phyloP scores from a whole-genome alignment of 2,113 vertebrate genomes.

The Anseranas semipalmata region DNA sequence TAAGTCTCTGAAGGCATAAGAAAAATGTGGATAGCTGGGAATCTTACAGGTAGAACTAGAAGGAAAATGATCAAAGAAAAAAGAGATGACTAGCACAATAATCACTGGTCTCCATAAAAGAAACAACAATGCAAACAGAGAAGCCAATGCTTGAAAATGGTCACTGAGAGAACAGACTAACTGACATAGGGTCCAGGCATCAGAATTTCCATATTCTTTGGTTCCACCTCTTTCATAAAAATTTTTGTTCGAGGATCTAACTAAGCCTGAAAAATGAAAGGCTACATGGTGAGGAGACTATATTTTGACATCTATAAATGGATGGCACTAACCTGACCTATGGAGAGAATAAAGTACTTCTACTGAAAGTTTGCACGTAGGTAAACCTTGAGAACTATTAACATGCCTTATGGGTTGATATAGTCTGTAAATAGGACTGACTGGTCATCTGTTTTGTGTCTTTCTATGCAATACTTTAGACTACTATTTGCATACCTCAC shows the following conservation, averaged over 20 bases:
- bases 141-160: background rate
- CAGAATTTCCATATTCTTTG: background rate
- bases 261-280: background rate
- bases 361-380: background rate
- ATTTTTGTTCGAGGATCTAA: background rate
- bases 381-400: background rate
- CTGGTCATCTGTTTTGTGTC: background rate
- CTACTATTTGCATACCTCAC: background rate
- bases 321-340: background rate
- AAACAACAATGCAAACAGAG: background rate
- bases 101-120: background rate
- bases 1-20: background rate
- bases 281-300: background rate
- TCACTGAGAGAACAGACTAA: background rate
- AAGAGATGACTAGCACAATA: background rate
- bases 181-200: background rate
- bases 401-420: background rate
- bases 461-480: background rate
- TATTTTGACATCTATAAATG: background rate
- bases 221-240: background rate
- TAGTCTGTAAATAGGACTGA: background rate
- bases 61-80: background rate
- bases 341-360: background rate
- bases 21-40: background rate
- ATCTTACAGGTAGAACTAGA: background rate